A percentile compares a stretch with the other conserved stretches of the same genome.
Evolutionary conservation across 1,140 invertebrate species (phyloP).

Genomic region (Drosophila parabipectinata): DNA sequence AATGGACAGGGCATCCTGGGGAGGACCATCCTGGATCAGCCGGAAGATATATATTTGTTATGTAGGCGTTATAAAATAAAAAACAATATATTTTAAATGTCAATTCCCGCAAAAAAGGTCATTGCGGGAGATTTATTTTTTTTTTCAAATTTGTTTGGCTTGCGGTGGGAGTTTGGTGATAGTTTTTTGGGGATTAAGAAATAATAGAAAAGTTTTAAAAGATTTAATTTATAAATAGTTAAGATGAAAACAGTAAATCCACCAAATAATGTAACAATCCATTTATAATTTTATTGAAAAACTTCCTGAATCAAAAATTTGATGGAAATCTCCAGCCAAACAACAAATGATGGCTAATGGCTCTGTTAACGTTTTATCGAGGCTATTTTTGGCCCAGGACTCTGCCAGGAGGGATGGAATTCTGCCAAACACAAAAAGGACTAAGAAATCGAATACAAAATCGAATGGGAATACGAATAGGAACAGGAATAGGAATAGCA

Average conservation of each 20-base stretch:
- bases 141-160: too few species aligned
- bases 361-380: neutral
- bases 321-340: neutral
- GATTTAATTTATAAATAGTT: too few species aligned
- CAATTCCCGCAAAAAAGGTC: neutral
- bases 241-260: too few species aligned
- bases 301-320: neutral
- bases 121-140: too few species aligned
- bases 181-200: too few species aligned
- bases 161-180: too few species aligned
- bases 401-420: too few species aligned
- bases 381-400: neutral
- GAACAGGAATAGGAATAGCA: neutral
- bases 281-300: neutral
- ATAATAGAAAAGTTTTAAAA: too few species aligned
- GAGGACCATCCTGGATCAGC: neutral
- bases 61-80: conserved; percentile 1
- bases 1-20: conserved; percentile 12
- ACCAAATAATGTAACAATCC: neutral
- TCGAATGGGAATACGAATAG: neutral
- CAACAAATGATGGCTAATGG: conserved; percentile 1
- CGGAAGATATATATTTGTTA: neutral
- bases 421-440: too few species aligned
- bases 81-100: conserved; percentile 9
- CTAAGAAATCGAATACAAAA: too few species aligned